Percentiles rank a stretch among this genome's conserved stretches.
Conservation (phyloP, 1,140 invertebrate genomes). For the Musca vetustissima region DNA sequence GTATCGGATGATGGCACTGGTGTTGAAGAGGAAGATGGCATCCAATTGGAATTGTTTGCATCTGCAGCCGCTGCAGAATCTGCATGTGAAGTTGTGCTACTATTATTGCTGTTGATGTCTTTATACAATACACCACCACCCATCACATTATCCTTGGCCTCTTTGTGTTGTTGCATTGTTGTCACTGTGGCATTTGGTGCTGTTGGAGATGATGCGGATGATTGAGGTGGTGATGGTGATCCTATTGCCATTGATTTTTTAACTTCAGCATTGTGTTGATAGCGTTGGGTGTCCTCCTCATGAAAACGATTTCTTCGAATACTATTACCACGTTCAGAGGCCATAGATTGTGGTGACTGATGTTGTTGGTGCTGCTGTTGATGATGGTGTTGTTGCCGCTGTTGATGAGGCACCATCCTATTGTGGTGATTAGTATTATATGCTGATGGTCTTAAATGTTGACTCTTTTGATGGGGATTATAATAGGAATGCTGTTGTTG, state of each 20-base stretch:
- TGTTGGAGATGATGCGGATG: constrained; percentile 26
- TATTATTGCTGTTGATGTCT: no score
- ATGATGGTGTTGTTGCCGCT: neutral
- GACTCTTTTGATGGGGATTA: constrained; percentile 18
- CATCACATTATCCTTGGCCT: no score
- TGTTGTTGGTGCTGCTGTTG: neutral
- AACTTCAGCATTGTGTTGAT: neutral
- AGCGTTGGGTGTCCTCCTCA: constrained; percentile 15
- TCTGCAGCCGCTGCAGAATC: no score
- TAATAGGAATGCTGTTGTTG: constrained; percentile 25
- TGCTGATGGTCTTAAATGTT: constrained; percentile 2
- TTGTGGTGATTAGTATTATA: constrained; percentile 14
- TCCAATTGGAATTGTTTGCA: no score
- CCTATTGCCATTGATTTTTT: constrained; percentile 13
- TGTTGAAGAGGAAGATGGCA: no score
- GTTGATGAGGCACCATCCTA: neutral
- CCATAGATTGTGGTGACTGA: neutral
- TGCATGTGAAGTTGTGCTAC: no score
- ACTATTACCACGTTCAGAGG: neutral
- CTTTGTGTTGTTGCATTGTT: neutral
- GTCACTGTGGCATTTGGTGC: neutral
- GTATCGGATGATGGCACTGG: no score
- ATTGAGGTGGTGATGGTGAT: no score
- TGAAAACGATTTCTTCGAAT: constrained; percentile 29
- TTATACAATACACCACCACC: no score